Percentiles rank a stretch among this genome's conserved stretches.
Evolutionary conservation across 2,113 vertebrate species (phyloP).

Genomic region (Lynx canadensis): DNA sequence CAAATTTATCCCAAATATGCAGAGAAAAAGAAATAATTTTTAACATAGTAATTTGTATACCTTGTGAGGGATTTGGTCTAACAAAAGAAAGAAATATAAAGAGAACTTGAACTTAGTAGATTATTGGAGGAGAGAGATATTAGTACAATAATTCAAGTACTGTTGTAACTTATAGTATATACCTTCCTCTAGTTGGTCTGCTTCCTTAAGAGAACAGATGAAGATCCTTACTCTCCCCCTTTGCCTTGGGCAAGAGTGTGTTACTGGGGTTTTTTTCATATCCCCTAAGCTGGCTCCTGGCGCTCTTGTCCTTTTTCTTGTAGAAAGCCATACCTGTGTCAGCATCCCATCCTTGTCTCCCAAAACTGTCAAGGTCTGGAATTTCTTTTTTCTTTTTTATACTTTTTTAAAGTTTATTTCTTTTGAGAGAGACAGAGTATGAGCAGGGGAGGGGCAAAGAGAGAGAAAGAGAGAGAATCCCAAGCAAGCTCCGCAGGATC

Average conservation of each 20-base stretch:
- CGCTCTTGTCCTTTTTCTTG: not conserved
- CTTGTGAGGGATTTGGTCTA: not conserved
- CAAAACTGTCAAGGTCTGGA: not conserved
- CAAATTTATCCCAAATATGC: not conserved
- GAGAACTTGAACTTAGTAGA: not conserved
- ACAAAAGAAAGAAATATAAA: not conserved
- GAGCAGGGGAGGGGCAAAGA: too few species aligned
- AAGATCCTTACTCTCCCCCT: not conserved
- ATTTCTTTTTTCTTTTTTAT: not conserved
- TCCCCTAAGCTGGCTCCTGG: not conserved
- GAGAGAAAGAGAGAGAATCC: too few species aligned
- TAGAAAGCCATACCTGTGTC: not conserved
- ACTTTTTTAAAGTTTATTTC: not conserved
- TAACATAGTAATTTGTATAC: not conserved
- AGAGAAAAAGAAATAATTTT: slow-evolving; percentile 17
- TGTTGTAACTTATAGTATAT: not conserved
- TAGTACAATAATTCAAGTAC: not conserved
- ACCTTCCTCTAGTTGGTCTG: not conserved
- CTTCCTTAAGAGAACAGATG: not conserved
- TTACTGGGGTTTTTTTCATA: not conserved
- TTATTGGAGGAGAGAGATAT: not conserved
- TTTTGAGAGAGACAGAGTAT: too few species aligned
- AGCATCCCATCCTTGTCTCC: not conserved
- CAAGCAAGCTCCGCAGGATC: too few species aligned
- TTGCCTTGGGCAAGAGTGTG: not conserved